These are phyloP conservation scores for Anagyrus pseudococci DNA, from an alignment of 2,888 invertebrate species.

Conservation along the genomic window DNA sequence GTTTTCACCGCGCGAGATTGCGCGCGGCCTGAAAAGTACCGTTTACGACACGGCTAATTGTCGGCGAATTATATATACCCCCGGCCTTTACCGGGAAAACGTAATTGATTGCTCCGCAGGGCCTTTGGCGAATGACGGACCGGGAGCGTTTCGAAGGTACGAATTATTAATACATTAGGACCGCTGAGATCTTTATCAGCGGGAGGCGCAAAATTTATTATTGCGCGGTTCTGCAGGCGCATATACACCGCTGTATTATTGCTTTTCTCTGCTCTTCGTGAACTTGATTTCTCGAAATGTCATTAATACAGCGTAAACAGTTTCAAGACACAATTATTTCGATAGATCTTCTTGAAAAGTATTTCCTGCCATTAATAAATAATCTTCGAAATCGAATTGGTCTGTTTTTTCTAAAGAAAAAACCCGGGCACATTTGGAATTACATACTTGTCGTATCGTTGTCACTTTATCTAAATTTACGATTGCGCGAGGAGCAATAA, in stretches of 20 bases:
- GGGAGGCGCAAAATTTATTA: too few species aligned
- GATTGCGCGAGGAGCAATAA: constrained; percentile 14
- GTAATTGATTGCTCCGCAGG: constrained; percentile 54
- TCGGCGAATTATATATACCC: constrained; percentile 3
- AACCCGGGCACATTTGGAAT: constrained; percentile 18
- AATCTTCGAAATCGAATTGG: not conserved
- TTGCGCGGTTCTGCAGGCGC: too few species aligned
- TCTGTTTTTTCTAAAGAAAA: not conserved
- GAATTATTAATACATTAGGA: constrained; percentile 59
- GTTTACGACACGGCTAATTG: constrained; percentile 15
- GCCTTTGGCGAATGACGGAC: constrained; percentile 1
- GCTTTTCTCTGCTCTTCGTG: too few species aligned
- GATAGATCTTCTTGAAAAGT: too few species aligned
- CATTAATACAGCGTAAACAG: too few species aligned
- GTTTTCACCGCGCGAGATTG: not conserved
- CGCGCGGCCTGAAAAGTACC: not conserved
- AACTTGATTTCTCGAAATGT: too few species aligned
- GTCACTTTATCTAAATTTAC: constrained; percentile 4
- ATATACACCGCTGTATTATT: too few species aligned
- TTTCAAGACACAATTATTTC: too few species aligned
- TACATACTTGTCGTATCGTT: not conserved
- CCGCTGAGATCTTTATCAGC: constrained; percentile 54
- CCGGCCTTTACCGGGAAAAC: constrained; percentile 28
- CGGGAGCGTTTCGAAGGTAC: constrained; percentile 45
- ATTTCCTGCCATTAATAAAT: too few species aligned